These are phyloP conservation scores for Harpalus rufipes DNA, from an alignment of 2,888 invertebrate species.

Conservation along the genomic window DNA sequence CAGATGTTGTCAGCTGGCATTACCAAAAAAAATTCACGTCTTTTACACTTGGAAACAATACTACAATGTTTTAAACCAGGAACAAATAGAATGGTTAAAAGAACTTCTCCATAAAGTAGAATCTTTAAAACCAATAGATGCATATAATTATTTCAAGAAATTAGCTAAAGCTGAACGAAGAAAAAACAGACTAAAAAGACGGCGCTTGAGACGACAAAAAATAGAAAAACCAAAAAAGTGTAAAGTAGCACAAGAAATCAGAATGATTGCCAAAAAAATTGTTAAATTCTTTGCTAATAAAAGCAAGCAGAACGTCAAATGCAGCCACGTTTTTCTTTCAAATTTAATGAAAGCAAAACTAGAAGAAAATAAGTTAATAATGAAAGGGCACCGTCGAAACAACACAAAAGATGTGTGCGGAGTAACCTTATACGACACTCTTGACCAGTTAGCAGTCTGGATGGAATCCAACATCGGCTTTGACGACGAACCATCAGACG, in stretches of 20 bases:
- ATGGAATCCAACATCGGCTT: slow-evolving; percentile 73
- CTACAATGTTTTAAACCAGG: slow-evolving; percentile 70
- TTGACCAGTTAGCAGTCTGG: slow-evolving; percentile 73
- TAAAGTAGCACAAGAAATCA: slow-evolving; percentile 48
- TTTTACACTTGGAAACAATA: slow-evolving; percentile 73
- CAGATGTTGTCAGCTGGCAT: slow-evolving; percentile 72
- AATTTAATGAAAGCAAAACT: slow-evolving; percentile 70
- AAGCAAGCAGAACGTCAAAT: slow-evolving; percentile 72
- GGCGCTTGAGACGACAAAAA: neutral
- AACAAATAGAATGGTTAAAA: slow-evolving; percentile 72
- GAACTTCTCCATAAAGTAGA: slow-evolving; percentile 73
- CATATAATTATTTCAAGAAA: slow-evolving; percentile 73
- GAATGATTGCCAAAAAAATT: slow-evolving; percentile 68
- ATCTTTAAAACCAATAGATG: slow-evolving; percentile 73
- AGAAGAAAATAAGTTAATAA: slow-evolving; percentile 36
- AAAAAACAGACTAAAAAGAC: slow-evolving; percentile 15
- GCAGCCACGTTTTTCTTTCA: slow-evolving; percentile 73
- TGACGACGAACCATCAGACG: slow-evolving; percentile 72
- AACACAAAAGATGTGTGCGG: slow-evolving; percentile 18
- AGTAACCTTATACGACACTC: slow-evolving; percentile 24
- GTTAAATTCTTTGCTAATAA: slow-evolving; percentile 72
- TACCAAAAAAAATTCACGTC: slow-evolving; percentile 72
- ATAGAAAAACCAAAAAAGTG: slow-evolving; percentile 38
- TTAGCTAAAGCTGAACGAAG: slow-evolving; percentile 69
- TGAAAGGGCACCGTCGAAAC: slow-evolving; percentile 29